Evolutionary conservation across 2,113 vertebrate genomes (phyloP), one percentile per base, ranked within the genome.

Genomic region (Isurus oxyrinchus): DNA sequence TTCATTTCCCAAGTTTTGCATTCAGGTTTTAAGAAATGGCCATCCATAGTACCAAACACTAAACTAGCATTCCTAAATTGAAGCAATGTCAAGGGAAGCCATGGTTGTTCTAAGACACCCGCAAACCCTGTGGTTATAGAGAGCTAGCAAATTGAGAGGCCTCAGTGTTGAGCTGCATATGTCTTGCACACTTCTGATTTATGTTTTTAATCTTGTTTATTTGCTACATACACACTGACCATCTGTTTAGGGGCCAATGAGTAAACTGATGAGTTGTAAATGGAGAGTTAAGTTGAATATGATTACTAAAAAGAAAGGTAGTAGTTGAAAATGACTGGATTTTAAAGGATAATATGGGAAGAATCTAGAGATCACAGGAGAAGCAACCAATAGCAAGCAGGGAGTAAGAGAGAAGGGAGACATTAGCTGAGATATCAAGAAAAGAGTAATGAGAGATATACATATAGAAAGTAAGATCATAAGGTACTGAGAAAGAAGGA

Each of bases 191-290:
- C 4, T 57, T 94, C 59, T 94, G 90, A 94, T 44, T 94, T 35
- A 61, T 93, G 88, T 63, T 94, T 93, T 94, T 94, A 63, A 63
- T 40, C 35, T 63, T 94, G 35, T 94, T 40, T 59, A 40, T 63
- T 63, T 63, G 59, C 59, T 94, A 61, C 66, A 66, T 63, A 59
- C 35, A 59, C 59, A 94, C 59, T 94, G 59, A 40, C 90, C 59
- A n/a, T 63, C 31, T 94, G 90, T 25, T 94, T 59, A 63, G 90
- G 88, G 19, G 14, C 59, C 59, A 59, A 63, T 66, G 35, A 94
- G 61, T 21, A 23, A 66, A 44, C 57, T 94, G 90, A 66, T 94
- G 90, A 94, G 35, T 94, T 94, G 57, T 63, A 94, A 94, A 94
- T 90, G 55, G 53, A 57, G 27, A 90, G 87, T 31, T 55, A 55